Percentiles rank a stretch among this genome's conserved stretches.
phyloP scores from a whole-genome alignment of 2,113 vertebrate genomes.

The Rhinogobius similis region DNA sequence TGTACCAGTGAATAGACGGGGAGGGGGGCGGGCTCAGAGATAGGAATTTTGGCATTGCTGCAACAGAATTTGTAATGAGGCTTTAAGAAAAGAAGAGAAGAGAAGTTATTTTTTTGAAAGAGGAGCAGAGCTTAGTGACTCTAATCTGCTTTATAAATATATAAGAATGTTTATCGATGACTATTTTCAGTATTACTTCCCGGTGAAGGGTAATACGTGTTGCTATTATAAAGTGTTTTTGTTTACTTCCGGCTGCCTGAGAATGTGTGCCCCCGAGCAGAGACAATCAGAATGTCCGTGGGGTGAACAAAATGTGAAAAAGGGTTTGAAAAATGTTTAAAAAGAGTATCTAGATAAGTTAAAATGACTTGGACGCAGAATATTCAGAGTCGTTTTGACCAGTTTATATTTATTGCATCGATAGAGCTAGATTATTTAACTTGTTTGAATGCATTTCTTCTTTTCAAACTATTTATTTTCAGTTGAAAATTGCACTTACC shows the following conservation, averaged over 20 bases:
- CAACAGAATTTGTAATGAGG: slow-evolving; percentile 77
- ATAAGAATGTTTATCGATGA: slow-evolving; percentile 65
- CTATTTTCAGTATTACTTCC: slow-evolving; percentile 72
- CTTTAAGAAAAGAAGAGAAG: slow-evolving; percentile 59
- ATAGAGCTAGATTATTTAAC: not conserved
- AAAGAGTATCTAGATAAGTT: not conserved
- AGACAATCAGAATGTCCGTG: slow-evolving; percentile 75
- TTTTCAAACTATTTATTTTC: not conserved
- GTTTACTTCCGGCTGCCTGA: slow-evolving; percentile 72
- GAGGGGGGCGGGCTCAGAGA: slow-evolving; percentile 50
- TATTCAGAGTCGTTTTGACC: not conserved
- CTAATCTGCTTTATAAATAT: slow-evolving; percentile 47
- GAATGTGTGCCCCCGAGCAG: slow-evolving; percentile 71
- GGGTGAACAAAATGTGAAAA: slow-evolving; percentile 19
- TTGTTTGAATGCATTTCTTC: not conserved
- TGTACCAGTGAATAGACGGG: slow-evolving; percentile 62
- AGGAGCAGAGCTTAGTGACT: slow-evolving; percentile 29
- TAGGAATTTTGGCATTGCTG: slow-evolving; percentile 72
- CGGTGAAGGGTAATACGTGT: slow-evolving; percentile 26
- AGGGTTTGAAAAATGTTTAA: slow-evolving; percentile 41
- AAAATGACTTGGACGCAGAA: not conserved
- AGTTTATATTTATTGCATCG: not conserved
- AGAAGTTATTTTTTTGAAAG: slow-evolving; percentile 66
- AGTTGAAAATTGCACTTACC: not conserved
- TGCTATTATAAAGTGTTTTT: slow-evolving; percentile 53